Evolutionary conservation across 2,888 invertebrate genomes (phyloP).

Genomic region (Ichneumoninae sp.): DNA sequence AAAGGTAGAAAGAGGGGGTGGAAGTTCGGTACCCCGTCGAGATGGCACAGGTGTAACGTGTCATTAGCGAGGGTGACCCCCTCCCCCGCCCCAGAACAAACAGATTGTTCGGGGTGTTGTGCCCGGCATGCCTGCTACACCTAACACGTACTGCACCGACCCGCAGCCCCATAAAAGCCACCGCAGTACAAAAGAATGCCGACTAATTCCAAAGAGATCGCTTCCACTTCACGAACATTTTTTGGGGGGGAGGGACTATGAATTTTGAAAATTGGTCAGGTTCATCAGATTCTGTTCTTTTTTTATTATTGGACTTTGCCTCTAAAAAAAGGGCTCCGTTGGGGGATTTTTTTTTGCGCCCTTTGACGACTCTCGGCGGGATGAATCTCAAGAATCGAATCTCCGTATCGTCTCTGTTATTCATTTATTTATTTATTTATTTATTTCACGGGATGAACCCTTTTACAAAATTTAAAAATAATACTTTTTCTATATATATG

Average conservation of each 20-base stretch:
- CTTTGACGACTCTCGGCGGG: background rate
- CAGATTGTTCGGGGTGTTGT: conserved; percentile 71
- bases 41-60: conserved; percentile 73
- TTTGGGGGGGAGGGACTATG: background rate
- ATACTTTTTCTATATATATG: too few relatives aligned
- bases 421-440: too few relatives aligned
- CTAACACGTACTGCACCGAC: conserved; percentile 36
- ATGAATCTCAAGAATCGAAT: background rate
- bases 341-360: background rate
- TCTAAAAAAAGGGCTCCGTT: background rate
- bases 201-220: conserved; percentile 60
- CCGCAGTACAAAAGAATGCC: conserved; percentile 53
- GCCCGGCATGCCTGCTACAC: conserved; percentile 66
- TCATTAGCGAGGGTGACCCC: conserved; percentile 69
- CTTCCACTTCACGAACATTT: conserved; percentile 12
- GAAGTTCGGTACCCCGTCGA: conserved; percentile 33
- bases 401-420: background rate
- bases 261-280: background rate
- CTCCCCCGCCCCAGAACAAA: conserved; percentile 73
- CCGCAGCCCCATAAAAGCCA: too few relatives aligned
- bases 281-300: background rate
- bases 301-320: background rate
- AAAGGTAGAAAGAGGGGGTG: background rate
- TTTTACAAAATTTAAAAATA: too few relatives aligned
- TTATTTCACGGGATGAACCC: too few relatives aligned